These are phyloP conservation scores for Idaea aversata DNA, from an alignment of 2,888 invertebrate species.

Conservation along the genomic window DNA sequence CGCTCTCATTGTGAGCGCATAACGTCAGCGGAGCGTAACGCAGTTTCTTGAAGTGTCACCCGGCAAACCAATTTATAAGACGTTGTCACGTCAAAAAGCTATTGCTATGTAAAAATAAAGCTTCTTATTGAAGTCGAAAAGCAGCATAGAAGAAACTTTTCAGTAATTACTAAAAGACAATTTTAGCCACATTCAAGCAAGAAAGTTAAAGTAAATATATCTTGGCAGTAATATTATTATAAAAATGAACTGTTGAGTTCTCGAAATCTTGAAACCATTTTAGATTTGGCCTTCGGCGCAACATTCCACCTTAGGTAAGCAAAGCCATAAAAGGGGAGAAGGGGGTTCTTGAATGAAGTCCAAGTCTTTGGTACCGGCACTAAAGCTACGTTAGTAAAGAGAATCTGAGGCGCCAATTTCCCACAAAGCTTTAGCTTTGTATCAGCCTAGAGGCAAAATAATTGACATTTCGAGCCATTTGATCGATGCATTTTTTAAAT, in stretches of 20 bases:
- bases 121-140: no score
- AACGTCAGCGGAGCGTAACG: no score
- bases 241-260: background rate
- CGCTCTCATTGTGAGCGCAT: no score
- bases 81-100: no score
- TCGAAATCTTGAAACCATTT: constrained; percentile 12
- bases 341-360: constrained; percentile 26
- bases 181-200: background rate
- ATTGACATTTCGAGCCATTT: background rate
- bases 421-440: constrained; percentile 12
- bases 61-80: no score
- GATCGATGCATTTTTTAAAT: background rate
- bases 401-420: constrained; percentile 23
- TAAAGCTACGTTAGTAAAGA: constrained; percentile 23
- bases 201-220: background rate
- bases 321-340: constrained; percentile 22
- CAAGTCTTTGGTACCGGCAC: constrained; percentile 26
- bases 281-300: constrained; percentile 17
- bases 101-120: no score
- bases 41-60: no score
- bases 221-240: background rate
- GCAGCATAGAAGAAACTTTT: background rate
- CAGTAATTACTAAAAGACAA: background rate
- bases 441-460: constrained; percentile 3
- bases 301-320: constrained; percentile 19